These are phyloP conservation scores for Oplegnathus fasciatus DNA, from an alignment of 2,113 vertebrate genomes.

Conservation along the genomic window DNA sequence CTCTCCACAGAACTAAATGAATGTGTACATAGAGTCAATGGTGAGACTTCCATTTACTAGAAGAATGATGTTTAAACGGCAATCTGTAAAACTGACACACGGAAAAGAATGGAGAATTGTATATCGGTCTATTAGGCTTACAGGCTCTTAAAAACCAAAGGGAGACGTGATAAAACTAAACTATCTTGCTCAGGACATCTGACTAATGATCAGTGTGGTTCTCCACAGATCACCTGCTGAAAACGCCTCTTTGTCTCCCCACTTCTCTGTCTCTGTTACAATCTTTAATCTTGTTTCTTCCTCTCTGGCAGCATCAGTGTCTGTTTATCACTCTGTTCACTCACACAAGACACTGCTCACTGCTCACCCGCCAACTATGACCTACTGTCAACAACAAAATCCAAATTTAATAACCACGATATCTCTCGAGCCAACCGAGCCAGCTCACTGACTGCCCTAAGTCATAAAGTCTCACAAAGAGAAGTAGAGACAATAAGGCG, in stretches of 20 bases:
- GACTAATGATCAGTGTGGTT: neutral
- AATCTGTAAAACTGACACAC: slow-evolving; percentile 44
- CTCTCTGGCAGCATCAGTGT: slow-evolving; percentile 13
- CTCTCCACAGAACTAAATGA: slow-evolving; percentile 3
- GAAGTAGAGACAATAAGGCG: slow-evolving; percentile 12
- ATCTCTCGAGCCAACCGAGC: slow-evolving; percentile 22
- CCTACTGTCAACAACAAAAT: slow-evolving; percentile 42
- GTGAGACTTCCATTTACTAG: slow-evolving; percentile 15
- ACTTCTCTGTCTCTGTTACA: slow-evolving; percentile 6
- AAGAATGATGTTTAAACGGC: slow-evolving; percentile 30
- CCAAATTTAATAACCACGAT: slow-evolving; percentile 55
- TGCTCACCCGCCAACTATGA: slow-evolving; percentile 12
- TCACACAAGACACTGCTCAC: slow-evolving; percentile 20
- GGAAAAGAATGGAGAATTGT: slow-evolving; percentile 24
- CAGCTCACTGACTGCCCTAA: slow-evolving; percentile 13
- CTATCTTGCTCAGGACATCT: slow-evolving; percentile 8
- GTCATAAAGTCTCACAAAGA: slow-evolving; percentile 38
- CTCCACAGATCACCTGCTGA: neutral
- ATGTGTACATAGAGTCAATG: neutral
- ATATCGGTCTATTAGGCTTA: slow-evolving; percentile 48
- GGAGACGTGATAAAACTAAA: slow-evolving; percentile 23
- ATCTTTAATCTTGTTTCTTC: neutral
- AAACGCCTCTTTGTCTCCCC: neutral
- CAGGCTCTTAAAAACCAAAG: slow-evolving; percentile 35
- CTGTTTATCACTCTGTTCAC: slow-evolving; percentile 37